phyloP scores from a whole-genome alignment of 2,797 vertebrate genomes.

The Melanotaenia maccullochi region DNA sequence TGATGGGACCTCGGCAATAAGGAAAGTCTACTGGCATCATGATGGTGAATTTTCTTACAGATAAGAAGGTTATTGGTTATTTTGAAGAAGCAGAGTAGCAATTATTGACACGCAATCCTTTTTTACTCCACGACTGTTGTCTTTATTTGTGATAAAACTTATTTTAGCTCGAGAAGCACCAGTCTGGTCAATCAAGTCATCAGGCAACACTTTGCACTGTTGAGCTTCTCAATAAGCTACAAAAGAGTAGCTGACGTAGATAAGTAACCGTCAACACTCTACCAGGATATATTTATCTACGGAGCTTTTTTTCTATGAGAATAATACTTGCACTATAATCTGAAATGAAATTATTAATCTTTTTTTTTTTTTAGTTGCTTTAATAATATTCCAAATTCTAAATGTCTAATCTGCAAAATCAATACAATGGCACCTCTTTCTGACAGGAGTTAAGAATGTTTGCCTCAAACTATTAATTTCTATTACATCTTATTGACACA shows the following conservation, averaged over 20 bases:
- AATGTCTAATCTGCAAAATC: not conserved
- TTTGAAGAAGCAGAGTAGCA: constrained; percentile 28
- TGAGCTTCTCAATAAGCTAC: constrained; percentile 34
- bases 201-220: constrained; percentile 19
- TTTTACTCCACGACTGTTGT: constrained; percentile 28
- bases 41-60: constrained; percentile 42
- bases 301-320: not conserved
- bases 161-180: constrained; percentile 11
- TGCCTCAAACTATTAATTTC: not conserved
- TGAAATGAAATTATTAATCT: not conserved
- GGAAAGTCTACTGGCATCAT: constrained; percentile 25
- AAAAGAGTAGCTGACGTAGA: too few relatives aligned
- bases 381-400: not conserved
- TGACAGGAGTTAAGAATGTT: not conserved
- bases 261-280: constrained; percentile 18
- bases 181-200: constrained; percentile 29
- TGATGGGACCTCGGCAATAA: constrained; percentile 25
- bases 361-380: not conserved
- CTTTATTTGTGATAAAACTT: constrained; percentile 7
- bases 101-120: constrained; percentile 46
- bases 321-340: not conserved
- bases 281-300: too few relatives aligned
- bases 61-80: constrained; percentile 64
- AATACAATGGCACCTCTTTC: not conserved
- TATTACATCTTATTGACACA: not conserved